Conservation (phyloP, 2,888 invertebrate species). For the Drosophila anceps region DNA sequence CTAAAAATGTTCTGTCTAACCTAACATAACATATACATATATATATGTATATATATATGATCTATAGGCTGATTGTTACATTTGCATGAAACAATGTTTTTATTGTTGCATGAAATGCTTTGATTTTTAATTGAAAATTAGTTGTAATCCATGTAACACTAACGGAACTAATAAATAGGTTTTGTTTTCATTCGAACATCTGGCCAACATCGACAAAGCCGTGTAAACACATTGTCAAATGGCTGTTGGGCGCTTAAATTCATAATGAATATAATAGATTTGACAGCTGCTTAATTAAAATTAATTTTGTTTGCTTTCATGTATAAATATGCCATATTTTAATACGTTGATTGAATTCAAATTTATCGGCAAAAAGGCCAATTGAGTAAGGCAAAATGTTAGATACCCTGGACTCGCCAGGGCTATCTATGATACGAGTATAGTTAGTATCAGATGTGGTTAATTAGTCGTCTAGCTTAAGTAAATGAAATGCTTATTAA, state of each 20-base stretch:
- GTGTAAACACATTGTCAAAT: neutral
- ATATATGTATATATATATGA: no score
- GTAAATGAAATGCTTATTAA: neutral
- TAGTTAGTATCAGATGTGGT: neutral
- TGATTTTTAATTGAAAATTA: neutral
- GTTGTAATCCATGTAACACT: neutral
- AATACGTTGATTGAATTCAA: neutral
- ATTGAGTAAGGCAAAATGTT: neutral
- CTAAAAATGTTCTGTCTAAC: no score
- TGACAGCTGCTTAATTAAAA: conserved; percentile 16
- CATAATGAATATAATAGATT: conserved; percentile 6
- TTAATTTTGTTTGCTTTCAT: neutral
- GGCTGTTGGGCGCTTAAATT: conserved; percentile 1
- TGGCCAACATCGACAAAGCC: neutral
- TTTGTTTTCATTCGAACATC: neutral
- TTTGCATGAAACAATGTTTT: neutral
- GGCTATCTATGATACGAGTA: no score
- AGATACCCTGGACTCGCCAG: neutral
- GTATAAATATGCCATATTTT: neutral
- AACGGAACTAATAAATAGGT: neutral
- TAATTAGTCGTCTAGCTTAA: neutral
- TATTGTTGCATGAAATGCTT: neutral
- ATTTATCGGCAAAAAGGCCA: neutral
- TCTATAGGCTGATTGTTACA: neutral
- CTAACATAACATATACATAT: no score